Conservation (phyloP, 2,113 vertebrate genomes). For the Copsychus sechellarum region DNA sequence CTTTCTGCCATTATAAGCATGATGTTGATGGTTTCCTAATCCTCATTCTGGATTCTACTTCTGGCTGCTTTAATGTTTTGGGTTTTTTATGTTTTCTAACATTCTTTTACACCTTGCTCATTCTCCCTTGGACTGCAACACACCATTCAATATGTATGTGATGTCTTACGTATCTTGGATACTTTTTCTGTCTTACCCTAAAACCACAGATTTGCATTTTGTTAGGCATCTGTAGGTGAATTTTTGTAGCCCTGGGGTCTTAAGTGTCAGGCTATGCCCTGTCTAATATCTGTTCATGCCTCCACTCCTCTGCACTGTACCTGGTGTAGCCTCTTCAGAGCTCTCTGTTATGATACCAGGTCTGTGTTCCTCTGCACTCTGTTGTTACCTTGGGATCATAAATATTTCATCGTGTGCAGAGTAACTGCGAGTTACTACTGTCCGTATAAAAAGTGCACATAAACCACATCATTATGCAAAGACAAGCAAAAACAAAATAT, state of each 20-base stretch:
- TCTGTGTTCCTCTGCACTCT: background rate
- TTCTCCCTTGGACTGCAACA: background rate
- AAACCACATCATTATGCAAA: background rate
- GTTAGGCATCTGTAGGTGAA: background rate
- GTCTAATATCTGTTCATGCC: fast-evolving
- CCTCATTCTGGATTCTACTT: background rate
- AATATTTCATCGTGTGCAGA: conserved; percentile 16
- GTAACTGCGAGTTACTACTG: background rate
- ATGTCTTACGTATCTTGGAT: background rate
- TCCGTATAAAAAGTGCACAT: conserved; percentile 3
- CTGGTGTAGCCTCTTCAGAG: background rate
- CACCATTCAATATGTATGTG: background rate
- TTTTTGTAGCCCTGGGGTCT: background rate
- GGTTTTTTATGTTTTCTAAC: background rate
- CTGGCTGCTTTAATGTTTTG: background rate
- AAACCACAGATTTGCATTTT: background rate
- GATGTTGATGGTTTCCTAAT: background rate
- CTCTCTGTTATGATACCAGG: fast-evolving
- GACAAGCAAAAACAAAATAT: conserved; percentile 46
- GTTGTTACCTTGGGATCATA: background rate
- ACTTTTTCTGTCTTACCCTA: background rate
- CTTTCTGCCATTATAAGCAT: background rate
- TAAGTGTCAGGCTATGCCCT: background rate
- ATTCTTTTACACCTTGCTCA: background rate
- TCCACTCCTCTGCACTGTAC: background rate